Percentiles rank a stretch among this genome's conserved stretches.
Conservation (phyloP, 2,888 invertebrate species). For the Caenorhabditis sp. region DNA sequence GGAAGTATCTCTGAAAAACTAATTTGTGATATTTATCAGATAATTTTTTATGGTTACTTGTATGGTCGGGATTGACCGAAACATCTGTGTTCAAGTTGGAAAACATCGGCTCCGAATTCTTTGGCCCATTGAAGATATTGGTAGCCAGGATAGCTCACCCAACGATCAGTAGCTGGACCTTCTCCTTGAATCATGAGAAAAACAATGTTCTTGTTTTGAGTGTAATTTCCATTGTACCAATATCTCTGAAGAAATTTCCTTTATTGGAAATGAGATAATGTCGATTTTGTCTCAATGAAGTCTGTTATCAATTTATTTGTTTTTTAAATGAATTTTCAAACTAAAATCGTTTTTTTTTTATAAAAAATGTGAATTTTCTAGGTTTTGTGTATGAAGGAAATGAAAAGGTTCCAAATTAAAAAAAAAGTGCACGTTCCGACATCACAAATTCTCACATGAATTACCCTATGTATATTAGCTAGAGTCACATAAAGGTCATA, state of each 20-base stretch:
- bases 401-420: too few species aligned
- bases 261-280: too few species aligned
- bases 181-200: conserved; percentile 58
- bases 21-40: neutral
- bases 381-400: too few species aligned
- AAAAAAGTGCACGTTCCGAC: too few species aligned
- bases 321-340: too few species aligned
- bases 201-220: conserved; percentile 39
- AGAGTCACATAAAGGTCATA: too few species aligned
- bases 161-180: conserved; percentile 43
- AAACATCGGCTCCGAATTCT: conserved; percentile 56
- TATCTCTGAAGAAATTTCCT: conserved; percentile 47
- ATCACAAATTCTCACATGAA: too few species aligned
- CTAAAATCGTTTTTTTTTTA: too few species aligned
- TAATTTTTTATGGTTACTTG: neutral
- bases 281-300: too few species aligned
- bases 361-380: too few species aligned
- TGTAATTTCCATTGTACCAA: conserved; percentile 50
- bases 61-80: conserved; percentile 51
- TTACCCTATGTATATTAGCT: too few species aligned
- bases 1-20: conserved; percentile 80
- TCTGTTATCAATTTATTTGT: too few species aligned
- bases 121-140: conserved; percentile 51
- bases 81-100: conserved; percentile 65
- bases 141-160: conserved; percentile 39